Percentiles rank a stretch among this genome's conserved stretches.
Conservation (phyloP, 2,797 vertebrate genomes). For the Cygnus olor region DNA sequence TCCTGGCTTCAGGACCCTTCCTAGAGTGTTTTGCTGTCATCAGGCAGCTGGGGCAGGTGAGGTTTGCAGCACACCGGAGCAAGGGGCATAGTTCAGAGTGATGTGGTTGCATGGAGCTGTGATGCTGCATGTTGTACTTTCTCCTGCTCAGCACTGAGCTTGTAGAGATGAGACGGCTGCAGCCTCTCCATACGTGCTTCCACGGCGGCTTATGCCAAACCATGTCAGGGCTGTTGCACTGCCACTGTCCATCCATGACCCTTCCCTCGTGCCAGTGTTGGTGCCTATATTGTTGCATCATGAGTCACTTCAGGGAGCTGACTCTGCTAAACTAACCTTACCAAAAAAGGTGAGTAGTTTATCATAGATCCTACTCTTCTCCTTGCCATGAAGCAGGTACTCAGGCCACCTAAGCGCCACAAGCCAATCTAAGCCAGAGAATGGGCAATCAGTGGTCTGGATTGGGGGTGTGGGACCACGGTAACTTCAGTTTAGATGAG, state of each 20-base stretch:
- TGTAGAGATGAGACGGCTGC: not conserved
- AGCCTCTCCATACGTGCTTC: not conserved
- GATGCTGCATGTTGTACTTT: not conserved
- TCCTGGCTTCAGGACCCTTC: not conserved
- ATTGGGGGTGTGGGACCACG: not conserved
- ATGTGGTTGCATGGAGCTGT: not conserved
- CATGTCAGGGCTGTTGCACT: not conserved
- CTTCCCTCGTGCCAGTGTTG: fast-evolving
- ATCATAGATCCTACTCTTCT: not conserved
- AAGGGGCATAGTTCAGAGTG: not conserved
- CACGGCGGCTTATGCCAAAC: not conserved
- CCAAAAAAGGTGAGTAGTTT: not conserved
- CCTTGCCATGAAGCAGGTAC: not conserved
- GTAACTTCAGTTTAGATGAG: not conserved
- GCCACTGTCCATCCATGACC: not conserved
- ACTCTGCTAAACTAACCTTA: not conserved
- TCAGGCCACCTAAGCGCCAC: fast-evolving
- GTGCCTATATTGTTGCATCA: not conserved
- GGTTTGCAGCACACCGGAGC: not conserved
- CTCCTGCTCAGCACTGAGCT: not conserved
- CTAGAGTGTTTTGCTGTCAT: not conserved
- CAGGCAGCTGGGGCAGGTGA: not conserved
- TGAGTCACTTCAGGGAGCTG: not conserved
- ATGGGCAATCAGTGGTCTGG: not conserved
- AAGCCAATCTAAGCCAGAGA: not conserved